Base-by-base conservation (phyloP, 2,888 invertebrate genomes). In the Nomada fucata region DNA sequence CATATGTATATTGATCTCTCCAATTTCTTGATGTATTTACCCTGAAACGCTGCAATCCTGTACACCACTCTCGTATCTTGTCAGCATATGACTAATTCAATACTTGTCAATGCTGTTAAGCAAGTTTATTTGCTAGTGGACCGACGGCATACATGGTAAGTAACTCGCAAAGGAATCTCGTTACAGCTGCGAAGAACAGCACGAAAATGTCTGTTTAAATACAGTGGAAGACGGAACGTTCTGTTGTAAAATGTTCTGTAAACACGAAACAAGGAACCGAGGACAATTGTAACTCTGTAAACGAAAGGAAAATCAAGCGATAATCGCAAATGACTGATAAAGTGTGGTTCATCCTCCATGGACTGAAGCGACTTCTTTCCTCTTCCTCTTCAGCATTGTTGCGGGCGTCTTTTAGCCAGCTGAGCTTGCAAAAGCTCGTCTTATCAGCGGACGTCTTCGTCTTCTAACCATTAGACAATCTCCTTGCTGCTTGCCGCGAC, bases 391-490 rank as follows among this genome's bases (percentile, higher is more conserved):
- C 65, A 57, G 76, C 75, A 68, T 72, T 64, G 76, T 82, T 79
- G 75, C 59, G 59, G 20, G 26, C 71, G 81, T 74, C 72, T 74
- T 75, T 86, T 84, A 78, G 73, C 44, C 57, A 59, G 59, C 55
- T 29, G 79, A 79, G 87, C 82, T 82, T 88, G 61, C 60, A 75
- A 86, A 84, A 79, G 59, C 63, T 82, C 70, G 83, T 85, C 88
- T 90, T 90, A 90, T 92, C 90, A 86, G 84, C 67, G 78, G 69
- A 76, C 71, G 79, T 85, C 82, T 88, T 91, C 88, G 84, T 91
- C 90, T 90, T 90, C 85, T 85, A 86, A 90, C 90, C 90, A 88
- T 92, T 91, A 88, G 83, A 84, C 82, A 89, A 89, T 90, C 89
- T 86, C 86, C 80, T n/a, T n/a, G 67, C 82, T 36, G 60, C 29